A percentile compares a stretch with the other conserved stretches of the same genome.
Conservation (phyloP, 2,888 invertebrate species). For the Micropterix aruncella region DNA sequence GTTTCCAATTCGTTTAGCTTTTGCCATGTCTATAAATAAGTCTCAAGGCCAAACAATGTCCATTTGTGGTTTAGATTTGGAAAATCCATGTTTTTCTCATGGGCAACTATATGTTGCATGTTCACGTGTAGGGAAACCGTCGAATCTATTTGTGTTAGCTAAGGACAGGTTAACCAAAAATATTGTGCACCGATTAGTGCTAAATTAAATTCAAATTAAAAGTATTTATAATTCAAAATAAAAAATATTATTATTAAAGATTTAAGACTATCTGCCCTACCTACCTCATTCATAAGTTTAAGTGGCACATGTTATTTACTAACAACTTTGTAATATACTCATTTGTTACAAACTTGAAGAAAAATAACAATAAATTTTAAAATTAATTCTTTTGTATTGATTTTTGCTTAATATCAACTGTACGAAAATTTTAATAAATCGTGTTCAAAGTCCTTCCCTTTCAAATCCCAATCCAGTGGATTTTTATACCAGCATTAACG, state of each 20-base stretch:
- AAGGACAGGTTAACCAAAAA: neutral
- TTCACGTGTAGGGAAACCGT: conserved; percentile 1
- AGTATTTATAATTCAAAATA: neutral
- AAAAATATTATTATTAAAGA: neutral
- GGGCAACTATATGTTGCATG: conserved; percentile 2
- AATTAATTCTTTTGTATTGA: neutral
- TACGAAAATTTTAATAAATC: neutral
- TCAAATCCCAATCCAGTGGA: neutral
- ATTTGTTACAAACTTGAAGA: neutral
- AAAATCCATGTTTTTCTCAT: conserved; percentile 2
- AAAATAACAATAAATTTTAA: neutral
- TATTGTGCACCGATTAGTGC: neutral
- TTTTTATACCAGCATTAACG: neutral
- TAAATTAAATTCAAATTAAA: neutral
- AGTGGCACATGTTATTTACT: neutral
- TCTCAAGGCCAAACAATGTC: neutral
- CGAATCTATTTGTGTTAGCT: neutral
- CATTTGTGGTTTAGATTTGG: conserved; percentile 1
- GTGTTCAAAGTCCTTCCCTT: neutral
- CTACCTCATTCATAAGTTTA: neutral
- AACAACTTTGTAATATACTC: neutral
- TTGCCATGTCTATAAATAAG: conserved; percentile 1
- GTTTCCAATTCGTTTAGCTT: conserved; percentile 1
- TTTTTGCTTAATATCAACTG: neutral
- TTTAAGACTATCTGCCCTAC: neutral